These are phyloP conservation scores for Anolis apletophallus DNA, from an alignment of 2,797 vertebrate genomes.

Conservation along the genomic window DNA sequence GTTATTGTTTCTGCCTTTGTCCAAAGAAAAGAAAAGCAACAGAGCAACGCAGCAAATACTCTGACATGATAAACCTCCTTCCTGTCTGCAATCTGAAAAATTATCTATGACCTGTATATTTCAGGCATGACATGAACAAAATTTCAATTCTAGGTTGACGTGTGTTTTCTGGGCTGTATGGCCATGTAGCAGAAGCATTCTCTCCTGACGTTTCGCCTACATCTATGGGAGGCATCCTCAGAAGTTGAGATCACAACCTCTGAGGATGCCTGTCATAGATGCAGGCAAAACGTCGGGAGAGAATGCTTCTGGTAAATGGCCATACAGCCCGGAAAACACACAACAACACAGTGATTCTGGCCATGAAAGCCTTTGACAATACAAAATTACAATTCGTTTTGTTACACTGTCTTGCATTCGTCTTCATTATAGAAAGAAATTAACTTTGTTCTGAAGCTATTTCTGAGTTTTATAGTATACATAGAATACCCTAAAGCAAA, in stretches of 20 bases:
- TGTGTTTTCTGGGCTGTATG: no score
- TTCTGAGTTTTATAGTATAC: neutral
- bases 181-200: no score
- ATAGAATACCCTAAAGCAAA: neutral
- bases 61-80: conserved; percentile 32
- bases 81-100: neutral
- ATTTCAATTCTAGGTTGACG: neutral
- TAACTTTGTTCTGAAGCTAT: conserved; percentile 25
- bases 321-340: no score
- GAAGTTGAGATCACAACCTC: no score
- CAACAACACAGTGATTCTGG: no score
- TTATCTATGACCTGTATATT: conserved; percentile 19
- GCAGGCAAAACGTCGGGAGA: no score
- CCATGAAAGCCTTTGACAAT: no score
- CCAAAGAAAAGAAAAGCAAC: conserved; percentile 13
- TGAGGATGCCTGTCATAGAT: no score
- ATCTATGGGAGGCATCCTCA: no score
- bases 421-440: conserved; percentile 21
- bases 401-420: neutral
- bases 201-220: no score
- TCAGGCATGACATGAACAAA: neutral
- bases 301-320: no score
- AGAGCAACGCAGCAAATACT: conserved; percentile 23
- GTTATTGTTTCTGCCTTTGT: conserved; percentile 17
- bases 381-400: neutral